Conservation (phyloP, 2,113 vertebrate species). For the Herpailurus yagouaroundi region DNA sequence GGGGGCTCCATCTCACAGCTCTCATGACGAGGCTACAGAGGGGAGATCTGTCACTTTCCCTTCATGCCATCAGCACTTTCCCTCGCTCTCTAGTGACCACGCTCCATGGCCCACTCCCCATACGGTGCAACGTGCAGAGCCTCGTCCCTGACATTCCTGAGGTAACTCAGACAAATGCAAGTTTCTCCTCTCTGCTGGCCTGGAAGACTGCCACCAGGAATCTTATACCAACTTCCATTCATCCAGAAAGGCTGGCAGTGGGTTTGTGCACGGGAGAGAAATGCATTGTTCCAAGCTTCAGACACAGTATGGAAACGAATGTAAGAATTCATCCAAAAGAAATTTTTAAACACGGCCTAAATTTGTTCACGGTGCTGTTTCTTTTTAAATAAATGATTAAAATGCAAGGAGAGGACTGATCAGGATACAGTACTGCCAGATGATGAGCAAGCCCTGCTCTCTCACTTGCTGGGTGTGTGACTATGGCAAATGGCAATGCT, state of each 20-base stretch:
- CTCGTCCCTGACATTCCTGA: not conserved
- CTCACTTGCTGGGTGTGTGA: not conserved
- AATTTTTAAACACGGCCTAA: not conserved
- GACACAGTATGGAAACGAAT: not conserved
- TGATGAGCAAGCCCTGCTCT: not conserved
- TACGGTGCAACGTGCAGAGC: fast-evolving
- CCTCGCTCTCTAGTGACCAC: not conserved
- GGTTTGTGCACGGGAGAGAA: not conserved
- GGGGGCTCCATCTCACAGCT: not conserved
- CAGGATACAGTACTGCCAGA: not conserved
- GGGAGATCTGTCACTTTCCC: not conserved
- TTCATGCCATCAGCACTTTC: not conserved
- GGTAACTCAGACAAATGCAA: not conserved
- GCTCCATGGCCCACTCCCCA: not conserved
- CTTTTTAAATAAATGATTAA: slow-evolving; percentile 47
- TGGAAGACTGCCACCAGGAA: slow-evolving; percentile 27
- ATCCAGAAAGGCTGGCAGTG: not conserved
- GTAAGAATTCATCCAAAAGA: not conserved
- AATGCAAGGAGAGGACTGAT: not conserved
- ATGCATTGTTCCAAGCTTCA: not conserved
- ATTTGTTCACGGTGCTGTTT: not conserved
- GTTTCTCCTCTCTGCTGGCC: not conserved
- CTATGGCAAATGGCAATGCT: not conserved
- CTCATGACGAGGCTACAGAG: not conserved
- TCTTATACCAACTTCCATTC: not conserved